phyloP scores from a whole-genome alignment of 2,797 vertebrate genomes.

The Periparus ater region DNA sequence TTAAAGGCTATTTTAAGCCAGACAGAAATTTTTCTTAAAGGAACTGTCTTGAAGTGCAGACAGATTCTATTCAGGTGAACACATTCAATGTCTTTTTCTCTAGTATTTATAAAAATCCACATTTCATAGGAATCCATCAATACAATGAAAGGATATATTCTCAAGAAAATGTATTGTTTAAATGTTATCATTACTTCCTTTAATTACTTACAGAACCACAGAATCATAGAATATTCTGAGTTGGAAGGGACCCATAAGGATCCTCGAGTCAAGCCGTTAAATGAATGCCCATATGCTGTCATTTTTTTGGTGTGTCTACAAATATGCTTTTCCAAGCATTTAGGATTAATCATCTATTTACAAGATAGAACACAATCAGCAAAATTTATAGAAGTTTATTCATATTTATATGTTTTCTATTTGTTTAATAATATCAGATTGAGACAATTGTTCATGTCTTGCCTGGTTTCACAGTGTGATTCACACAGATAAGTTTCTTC shows the following conservation, averaged over 20 bases:
- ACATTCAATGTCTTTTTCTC: not conserved
- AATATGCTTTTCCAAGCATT: not conserved
- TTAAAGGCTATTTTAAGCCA: slow-evolving; percentile 42
- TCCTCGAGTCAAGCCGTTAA: not conserved
- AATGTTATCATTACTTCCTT: not conserved
- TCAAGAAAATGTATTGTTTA: not conserved
- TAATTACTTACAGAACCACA: not conserved
- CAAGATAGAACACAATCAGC: not conserved
- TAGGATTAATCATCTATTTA: not conserved
- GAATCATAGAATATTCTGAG: too few relatives aligned
- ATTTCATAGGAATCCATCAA: not conserved
- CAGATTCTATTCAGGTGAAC: slow-evolving; percentile 16
- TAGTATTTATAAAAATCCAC: not conserved
- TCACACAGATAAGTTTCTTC: not conserved
- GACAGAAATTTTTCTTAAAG: not conserved
- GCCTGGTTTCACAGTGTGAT: not conserved
- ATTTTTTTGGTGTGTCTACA: not conserved
- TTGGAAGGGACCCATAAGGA: not conserved
- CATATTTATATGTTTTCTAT: not conserved
- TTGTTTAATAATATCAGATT: not conserved
- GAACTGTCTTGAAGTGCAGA: not conserved
- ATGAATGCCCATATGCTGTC: accelerated
- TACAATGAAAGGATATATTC: not conserved
- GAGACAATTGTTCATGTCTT: not conserved
- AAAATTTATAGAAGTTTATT: not conserved